These are phyloP conservation scores for Gymnocephalus cernua DNA, from an alignment of 2,113 vertebrate species.

Conservation along the genomic window DNA sequence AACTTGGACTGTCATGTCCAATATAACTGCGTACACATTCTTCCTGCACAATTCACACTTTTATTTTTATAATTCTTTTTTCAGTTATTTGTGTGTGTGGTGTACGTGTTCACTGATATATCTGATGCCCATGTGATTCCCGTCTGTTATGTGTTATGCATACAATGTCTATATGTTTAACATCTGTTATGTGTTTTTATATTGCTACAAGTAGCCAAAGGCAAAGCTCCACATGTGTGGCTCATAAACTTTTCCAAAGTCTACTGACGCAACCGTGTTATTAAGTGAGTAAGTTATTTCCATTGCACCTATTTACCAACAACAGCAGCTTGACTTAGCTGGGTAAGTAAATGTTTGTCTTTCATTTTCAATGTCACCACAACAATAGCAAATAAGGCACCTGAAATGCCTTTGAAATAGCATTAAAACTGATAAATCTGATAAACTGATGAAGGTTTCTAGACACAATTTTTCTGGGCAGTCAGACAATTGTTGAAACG, in stretches of 20 bases:
- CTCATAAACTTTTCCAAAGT: conserved; percentile 44
- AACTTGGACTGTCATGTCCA: neutral
- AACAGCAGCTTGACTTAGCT: conserved; percentile 41
- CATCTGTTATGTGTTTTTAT: conserved; percentile 49
- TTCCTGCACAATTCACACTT: neutral
- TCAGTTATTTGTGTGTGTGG: neutral
- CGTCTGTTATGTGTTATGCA: conserved; percentile 18
- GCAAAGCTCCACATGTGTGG: conserved; percentile 46
- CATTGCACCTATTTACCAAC: conserved; percentile 35
- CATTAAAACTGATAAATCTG: neutral
- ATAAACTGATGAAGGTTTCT: neutral
- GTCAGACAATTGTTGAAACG: neutral
- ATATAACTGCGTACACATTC: neutral
- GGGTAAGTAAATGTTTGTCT: conserved; percentile 43
- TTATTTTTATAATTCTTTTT: neutral
- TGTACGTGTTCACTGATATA: neutral
- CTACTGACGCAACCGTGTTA: conserved; percentile 43
- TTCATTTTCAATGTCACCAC: conserved; percentile 33
- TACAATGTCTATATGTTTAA: conserved; percentile 36
- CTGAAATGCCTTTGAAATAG: conserved; percentile 1
- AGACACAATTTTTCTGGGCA: neutral
- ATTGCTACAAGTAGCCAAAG: conserved; percentile 45
- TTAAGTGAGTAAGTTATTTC: conserved; percentile 52
- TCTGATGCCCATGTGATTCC: neutral
- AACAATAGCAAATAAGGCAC: neutral